Evolutionary conservation across 2,797 vertebrate species (phyloP), one percentile per base, ranked within the genome.

Genomic region (Karalla daura): DNA sequence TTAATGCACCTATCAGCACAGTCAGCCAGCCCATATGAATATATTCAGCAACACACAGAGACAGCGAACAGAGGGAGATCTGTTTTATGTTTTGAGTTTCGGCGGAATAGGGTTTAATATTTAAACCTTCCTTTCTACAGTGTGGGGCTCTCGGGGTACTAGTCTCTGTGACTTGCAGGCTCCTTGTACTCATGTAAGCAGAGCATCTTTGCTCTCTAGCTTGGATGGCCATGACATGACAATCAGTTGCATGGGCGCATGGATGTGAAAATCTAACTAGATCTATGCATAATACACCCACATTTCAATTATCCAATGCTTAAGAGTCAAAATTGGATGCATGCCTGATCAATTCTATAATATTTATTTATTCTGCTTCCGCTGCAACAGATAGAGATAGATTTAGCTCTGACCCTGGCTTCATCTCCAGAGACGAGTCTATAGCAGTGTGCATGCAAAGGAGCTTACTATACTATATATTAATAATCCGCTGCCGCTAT

Each of bases 101-200:
- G 75, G 58, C 61, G 50, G 83, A 81, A 79, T 78, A 51, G 52
- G 27, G 55, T 90, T 91, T 86, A 87, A 93, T 90, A 91, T 91
- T 93, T 91, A 85, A 89, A 88, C 75, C 13, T 11, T 46, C 52
- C 70, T 52, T 68, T 63, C 61, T 47, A 21, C 75, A 55, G 56
- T 72, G 68, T 65, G 50, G 46, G 77, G 74, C 74, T 66, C 70
- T 65, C 63, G 73, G 54, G 46, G 59, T 40, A 59, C 56, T 66
- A 23, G 77, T 72, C 55, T 20, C 52, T 49, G 68, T 14, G 67
- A 58, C 56, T 74, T 39, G 56, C 63, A 52, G 43, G 47, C 70
- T 61, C 62, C 52, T 76, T 80, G 54, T 70, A 45, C 37, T 47
- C 55, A 20, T 71, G 50, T 84, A 68, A 84, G 76, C 52, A 76